Percentiles rank a stretch among this genome's conserved stretches.
phyloP scores from a whole-genome alignment of 1,140 invertebrate genomes.

The Parasteatoda tepidariorum region DNA sequence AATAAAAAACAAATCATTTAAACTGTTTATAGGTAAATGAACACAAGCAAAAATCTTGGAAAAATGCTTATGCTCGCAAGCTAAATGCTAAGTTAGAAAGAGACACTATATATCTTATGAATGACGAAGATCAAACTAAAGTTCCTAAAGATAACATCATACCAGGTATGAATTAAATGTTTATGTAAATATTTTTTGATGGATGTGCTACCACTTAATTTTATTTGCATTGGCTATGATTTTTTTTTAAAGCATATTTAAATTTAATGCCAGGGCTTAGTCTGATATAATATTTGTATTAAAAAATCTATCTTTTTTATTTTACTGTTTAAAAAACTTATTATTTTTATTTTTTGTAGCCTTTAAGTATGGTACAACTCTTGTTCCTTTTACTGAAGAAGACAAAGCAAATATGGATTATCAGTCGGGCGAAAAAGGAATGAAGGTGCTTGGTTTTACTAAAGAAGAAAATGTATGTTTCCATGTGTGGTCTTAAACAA shows the following conservation, averaged over 20 bases:
- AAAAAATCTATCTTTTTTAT: no score
- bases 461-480: conserved; percentile 65
- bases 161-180: no score
- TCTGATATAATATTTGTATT: no score
- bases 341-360: conserved; percentile 64
- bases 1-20: background rate
- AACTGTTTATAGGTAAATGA: conserved; percentile 39
- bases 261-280: no score
- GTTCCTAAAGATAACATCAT: conserved; percentile 70
- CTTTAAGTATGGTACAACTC: conserved; percentile 71
- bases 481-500: no score
- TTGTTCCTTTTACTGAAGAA: conserved; percentile 71
- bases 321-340: background rate
- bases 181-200: no score
- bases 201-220: no score
- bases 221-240: no score
- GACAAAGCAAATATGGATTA: conserved; percentile 71
- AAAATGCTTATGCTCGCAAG: conserved; percentile 70
- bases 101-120: conserved; percentile 68
- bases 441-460: conserved; percentile 72
- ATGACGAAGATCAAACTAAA: conserved; percentile 70
- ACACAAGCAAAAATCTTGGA: conserved; percentile 65
- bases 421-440: conserved; percentile 69
- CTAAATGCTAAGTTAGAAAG: conserved; percentile 65
- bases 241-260: no score